A percentile compares a stretch with the other conserved stretches of the same genome.
Evolutionary conservation across 2,113 vertebrate species (phyloP).

Genomic region (Tragelaphus scriptus): DNA sequence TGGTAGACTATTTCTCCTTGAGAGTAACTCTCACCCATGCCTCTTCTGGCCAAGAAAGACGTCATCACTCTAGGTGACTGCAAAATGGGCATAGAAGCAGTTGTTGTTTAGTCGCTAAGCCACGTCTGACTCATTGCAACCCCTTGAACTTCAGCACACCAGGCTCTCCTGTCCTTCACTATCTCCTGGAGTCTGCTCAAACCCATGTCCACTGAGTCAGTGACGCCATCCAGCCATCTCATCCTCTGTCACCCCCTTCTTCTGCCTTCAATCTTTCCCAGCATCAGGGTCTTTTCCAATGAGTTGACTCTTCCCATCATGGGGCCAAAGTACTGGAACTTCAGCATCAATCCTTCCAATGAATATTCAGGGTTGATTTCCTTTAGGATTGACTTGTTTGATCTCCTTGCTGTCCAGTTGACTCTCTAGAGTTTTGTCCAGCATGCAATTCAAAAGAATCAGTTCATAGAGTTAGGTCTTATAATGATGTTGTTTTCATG

Average conservation of each 20-base stretch:
- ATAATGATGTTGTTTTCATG: background rate
- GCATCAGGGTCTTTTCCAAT: background rate
- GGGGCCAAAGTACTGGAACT: background rate
- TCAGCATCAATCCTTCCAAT: background rate
- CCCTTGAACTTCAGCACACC: background rate
- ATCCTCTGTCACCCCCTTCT: background rate
- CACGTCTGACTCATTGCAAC: background rate
- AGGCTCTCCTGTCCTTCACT: background rate
- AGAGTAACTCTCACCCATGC: background rate
- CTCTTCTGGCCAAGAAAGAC: background rate
- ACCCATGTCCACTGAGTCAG: background rate
- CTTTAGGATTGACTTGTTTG: background rate
- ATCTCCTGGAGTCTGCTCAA: background rate
- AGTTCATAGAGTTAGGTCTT: background rate
- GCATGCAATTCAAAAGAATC: background rate
- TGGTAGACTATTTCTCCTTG: background rate
- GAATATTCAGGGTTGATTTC: background rate
- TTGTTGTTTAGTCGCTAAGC: background rate
- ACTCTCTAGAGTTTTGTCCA: background rate
- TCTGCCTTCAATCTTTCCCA: background rate
- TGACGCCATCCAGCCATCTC: background rate
- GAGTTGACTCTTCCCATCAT: background rate
- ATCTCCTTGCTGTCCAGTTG: background rate
- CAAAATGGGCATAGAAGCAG: background rate
- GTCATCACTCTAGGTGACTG: background rate